Conservation (phyloP, 2,113 vertebrate genomes). For the Guaruba guarouba region DNA sequence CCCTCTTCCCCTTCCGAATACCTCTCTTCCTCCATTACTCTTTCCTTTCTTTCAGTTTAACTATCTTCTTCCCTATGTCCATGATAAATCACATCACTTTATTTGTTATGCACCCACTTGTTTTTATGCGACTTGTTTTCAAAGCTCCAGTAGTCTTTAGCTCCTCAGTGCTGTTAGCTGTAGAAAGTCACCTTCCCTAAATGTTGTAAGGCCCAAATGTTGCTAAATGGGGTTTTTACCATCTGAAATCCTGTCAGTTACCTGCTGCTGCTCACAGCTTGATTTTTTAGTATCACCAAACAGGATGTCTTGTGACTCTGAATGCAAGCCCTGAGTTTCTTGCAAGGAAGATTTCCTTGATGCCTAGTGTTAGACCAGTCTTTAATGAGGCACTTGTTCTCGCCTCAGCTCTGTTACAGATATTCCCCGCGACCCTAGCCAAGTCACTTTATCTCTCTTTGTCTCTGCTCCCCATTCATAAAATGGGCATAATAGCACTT, state of each 20-base stretch:
- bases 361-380: neutral
- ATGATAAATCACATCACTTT: neutral
- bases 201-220: neutral
- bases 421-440: neutral
- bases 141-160: neutral
- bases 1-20: neutral
- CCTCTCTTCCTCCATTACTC: neutral
- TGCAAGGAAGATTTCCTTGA: neutral
- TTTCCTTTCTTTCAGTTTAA: neutral
- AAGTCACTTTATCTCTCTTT: neutral
- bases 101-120: neutral
- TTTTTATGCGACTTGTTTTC: neutral
- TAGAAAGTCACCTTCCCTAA: neutral
- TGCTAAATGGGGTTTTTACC: neutral
- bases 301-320: neutral
- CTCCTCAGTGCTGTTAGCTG: neutral
- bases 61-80: neutral
- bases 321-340: neutral
- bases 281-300: neutral
- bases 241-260: neutral
- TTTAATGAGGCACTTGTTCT: neutral
- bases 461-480: neutral
- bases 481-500: neutral
- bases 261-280: neutral
- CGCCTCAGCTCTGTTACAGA: neutral